phyloP scores from a whole-genome alignment of 2,113 vertebrate species.

The Gavia stellata region DNA sequence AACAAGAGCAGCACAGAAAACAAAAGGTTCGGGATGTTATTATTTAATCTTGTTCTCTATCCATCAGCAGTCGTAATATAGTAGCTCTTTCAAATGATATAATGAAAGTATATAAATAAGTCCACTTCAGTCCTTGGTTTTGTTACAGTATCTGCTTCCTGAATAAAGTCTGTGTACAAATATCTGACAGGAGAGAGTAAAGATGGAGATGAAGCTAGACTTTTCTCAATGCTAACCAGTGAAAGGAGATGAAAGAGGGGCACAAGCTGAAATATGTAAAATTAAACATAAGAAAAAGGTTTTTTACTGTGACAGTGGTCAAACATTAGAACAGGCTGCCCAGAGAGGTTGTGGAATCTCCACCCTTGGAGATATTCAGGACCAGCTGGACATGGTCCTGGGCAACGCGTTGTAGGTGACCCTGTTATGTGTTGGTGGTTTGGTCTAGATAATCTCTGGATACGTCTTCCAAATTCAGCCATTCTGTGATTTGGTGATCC shows the following conservation, averaged over 20 bases:
- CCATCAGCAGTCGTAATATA: neutral
- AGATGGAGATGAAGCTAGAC: neutral
- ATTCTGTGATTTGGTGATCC: neutral
- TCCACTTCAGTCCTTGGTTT: neutral
- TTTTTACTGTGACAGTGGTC: neutral
- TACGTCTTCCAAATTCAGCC: neutral
- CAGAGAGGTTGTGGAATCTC: neutral
- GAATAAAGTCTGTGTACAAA: neutral
- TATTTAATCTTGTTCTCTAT: neutral
- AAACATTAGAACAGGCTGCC: neutral
- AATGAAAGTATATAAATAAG: neutral
- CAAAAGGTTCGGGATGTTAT: neutral
- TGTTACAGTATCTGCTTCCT: neutral
- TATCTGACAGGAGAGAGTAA: neutral
- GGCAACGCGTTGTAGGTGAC: neutral
- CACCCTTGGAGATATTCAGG: neutral
- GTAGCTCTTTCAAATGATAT: neutral
- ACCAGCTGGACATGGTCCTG: neutral
- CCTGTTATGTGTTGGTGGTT: neutral
- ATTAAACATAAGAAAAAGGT: neutral
- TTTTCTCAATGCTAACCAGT: neutral
- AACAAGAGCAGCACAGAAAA: neutral
- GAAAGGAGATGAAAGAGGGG: neutral
- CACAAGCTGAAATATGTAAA: neutral
- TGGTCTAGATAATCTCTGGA: neutral